A percentile compares a stretch with the other conserved stretches of the same genome.
Evolutionary conservation across 2,113 vertebrate species (phyloP).

Genomic region (Arothron firmamentum): DNA sequence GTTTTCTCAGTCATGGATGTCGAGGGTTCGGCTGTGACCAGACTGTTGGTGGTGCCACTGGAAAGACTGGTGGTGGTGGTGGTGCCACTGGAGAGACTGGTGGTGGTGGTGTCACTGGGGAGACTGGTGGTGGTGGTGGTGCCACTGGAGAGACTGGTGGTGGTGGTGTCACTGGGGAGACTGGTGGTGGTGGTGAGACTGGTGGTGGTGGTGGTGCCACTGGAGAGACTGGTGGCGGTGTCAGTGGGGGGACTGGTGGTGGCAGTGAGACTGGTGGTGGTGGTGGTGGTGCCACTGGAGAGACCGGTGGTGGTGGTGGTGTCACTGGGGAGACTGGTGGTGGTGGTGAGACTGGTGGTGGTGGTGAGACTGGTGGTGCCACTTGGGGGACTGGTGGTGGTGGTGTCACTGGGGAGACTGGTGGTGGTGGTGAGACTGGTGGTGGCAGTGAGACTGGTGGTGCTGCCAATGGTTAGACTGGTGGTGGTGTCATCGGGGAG

Average conservation of each 20-base stretch:
- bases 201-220: not conserved
- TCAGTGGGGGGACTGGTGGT: not conserved
- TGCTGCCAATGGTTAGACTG: not conserved
- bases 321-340: not conserved
- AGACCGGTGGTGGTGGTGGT: accelerated
- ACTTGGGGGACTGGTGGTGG: not conserved
- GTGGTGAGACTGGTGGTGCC: accelerated
- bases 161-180: accelerated
- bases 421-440: not conserved
- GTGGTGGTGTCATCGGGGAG: not conserved
- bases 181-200: not conserved
- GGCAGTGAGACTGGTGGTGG: accelerated
- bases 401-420: not conserved
- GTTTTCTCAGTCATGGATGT: not conserved
- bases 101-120: accelerated
- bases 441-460: not conserved
- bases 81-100: accelerated
- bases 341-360: not conserved
- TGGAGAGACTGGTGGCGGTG: not conserved
- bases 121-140: accelerated
- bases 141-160: not conserved
- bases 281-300: not conserved
- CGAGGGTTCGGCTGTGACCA: no score
- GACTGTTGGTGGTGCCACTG: not conserved
- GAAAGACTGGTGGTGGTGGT: accelerated